Evolutionary conservation across 1,140 invertebrate species (phyloP).

Genomic region (Phocides pigmalion): DNA sequence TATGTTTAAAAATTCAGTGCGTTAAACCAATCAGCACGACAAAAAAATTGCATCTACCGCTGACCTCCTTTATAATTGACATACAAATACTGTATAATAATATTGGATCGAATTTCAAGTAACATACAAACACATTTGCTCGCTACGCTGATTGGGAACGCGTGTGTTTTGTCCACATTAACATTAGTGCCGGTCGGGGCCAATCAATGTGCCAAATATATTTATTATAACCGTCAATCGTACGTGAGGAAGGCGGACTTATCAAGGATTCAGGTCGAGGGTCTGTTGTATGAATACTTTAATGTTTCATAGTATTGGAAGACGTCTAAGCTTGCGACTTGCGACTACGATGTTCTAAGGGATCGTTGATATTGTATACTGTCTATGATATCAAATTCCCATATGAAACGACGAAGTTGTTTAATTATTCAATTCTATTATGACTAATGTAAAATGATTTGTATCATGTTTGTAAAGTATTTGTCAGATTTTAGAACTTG

Average conservation of each 20-base stretch:
- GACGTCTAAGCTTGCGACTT: slow-evolving; percentile 11
- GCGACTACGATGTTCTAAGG: not conserved
- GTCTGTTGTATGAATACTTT: slow-evolving; percentile 9
- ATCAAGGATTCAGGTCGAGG: slow-evolving; percentile 25
- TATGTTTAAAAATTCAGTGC: too few relatives aligned
- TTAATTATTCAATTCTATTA: too few relatives aligned
- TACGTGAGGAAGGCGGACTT: slow-evolving; percentile 25
- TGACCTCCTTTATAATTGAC: slow-evolving; percentile 16
- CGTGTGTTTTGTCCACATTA: slow-evolving; percentile 24
- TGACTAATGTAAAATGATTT: too few relatives aligned
- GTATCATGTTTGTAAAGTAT: too few relatives aligned
- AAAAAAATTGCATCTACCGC: not conserved
- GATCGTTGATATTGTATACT: too few relatives aligned
- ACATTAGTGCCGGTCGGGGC: slow-evolving; percentile 18
- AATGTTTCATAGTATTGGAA: slow-evolving; percentile 20
- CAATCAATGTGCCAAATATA: slow-evolving; percentile 30
- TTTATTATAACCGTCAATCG: slow-evolving; percentile 28
- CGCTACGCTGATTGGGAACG: slow-evolving; percentile 2
- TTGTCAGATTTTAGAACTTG: too few relatives aligned
- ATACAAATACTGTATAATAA: slow-evolving; percentile 13
- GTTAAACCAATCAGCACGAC: too few relatives aligned
- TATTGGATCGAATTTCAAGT: not conserved
- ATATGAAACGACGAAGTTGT: too few relatives aligned
- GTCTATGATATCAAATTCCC: too few relatives aligned
- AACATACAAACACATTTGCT: slow-evolving; percentile 2